Evolutionary conservation across 2,797 vertebrate genomes (phyloP).

Genomic region (Lycodopsis pacificus): DNA sequence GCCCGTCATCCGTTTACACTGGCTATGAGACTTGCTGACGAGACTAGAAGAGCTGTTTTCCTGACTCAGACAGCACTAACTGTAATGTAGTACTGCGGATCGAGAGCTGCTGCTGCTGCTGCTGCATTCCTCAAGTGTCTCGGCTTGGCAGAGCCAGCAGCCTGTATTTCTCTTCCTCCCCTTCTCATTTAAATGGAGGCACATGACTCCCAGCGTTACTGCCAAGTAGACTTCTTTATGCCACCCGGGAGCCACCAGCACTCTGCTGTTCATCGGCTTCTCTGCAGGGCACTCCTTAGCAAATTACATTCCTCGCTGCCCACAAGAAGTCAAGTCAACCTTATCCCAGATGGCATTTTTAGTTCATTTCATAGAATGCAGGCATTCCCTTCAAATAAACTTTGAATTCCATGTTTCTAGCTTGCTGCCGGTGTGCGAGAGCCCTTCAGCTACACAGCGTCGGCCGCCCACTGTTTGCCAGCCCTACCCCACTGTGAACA

Average conservation of each 20-base stretch:
- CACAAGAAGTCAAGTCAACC: slow-evolving; percentile 23
- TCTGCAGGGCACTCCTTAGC: slow-evolving; percentile 51
- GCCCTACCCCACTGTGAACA: slow-evolving; percentile 53
- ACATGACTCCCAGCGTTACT: slow-evolving; percentile 71
- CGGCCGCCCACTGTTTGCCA: slow-evolving; percentile 47
- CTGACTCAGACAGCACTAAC: slow-evolving; percentile 62
- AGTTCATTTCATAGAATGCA: slow-evolving; percentile 14
- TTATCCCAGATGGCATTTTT: slow-evolving; percentile 17
- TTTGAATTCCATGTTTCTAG: neutral
- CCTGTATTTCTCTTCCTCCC: slow-evolving; percentile 49
- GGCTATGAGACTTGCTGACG: slow-evolving; percentile 64
- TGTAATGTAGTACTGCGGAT: slow-evolving; percentile 55
- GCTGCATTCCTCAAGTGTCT: slow-evolving; percentile 77
- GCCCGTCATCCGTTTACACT: slow-evolving; percentile 52
- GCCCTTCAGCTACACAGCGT: slow-evolving; percentile 1
- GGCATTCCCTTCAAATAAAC: slow-evolving; percentile 8
- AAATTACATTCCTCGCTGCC: slow-evolving; percentile 54
- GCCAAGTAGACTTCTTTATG: slow-evolving; percentile 69
- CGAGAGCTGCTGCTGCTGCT: slow-evolving; percentile 31
- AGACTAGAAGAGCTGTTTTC: slow-evolving; percentile 43
- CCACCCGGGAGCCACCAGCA: slow-evolving; percentile 59
- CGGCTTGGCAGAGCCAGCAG: slow-evolving; percentile 65
- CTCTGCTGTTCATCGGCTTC: slow-evolving; percentile 69
- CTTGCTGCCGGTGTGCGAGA: slow-evolving; percentile 5
- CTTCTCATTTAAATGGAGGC: slow-evolving; percentile 76